Evolutionary conservation across 1,140 invertebrate species (phyloP).

Genomic region (Cherax destructor): DNA sequence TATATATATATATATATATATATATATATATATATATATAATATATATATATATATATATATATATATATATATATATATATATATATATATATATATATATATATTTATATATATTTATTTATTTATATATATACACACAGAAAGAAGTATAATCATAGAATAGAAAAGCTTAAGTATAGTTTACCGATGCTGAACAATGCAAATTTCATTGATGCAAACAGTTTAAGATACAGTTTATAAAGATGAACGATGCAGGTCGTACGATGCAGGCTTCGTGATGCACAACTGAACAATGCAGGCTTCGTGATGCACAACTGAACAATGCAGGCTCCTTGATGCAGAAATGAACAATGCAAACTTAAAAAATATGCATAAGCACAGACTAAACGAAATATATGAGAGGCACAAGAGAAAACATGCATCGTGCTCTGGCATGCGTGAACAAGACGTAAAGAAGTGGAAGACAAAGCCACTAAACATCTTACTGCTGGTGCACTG

Average conservation of each 20-base stretch:
- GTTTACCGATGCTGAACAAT: slow-evolving; percentile 54
- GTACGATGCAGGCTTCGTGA: slow-evolving; percentile 63
- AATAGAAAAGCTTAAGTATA: slow-evolving; percentile 48
- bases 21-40: slow-evolving; percentile 11
- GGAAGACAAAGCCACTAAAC: slow-evolving; percentile 25
- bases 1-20: slow-evolving; percentile 15
- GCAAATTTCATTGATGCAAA: slow-evolving; percentile 53
- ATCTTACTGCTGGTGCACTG: slow-evolving; percentile 71
- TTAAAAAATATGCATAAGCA: slow-evolving; percentile 56
- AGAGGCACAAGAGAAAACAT: slow-evolving; percentile 70
- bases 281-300: slow-evolving; percentile 50
- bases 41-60: background rate
- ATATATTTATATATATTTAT: background rate
- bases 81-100: background rate
- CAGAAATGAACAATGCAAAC: slow-evolving; percentile 61
- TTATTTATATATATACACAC: slow-evolving; percentile 44
- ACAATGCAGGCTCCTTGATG: slow-evolving; percentile 60
- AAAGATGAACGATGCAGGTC: slow-evolving; percentile 48
- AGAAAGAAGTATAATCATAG: slow-evolving; percentile 8
- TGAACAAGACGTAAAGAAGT: slow-evolving; percentile 50
- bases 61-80: background rate
- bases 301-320: slow-evolving; percentile 52
- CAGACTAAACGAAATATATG: slow-evolving; percentile 53
- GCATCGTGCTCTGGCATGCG: slow-evolving; percentile 72
- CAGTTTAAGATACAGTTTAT: slow-evolving; percentile 63